Base-by-base conservation (phyloP, 2,113 vertebrate species). In the Ptyas mucosa region DNA sequence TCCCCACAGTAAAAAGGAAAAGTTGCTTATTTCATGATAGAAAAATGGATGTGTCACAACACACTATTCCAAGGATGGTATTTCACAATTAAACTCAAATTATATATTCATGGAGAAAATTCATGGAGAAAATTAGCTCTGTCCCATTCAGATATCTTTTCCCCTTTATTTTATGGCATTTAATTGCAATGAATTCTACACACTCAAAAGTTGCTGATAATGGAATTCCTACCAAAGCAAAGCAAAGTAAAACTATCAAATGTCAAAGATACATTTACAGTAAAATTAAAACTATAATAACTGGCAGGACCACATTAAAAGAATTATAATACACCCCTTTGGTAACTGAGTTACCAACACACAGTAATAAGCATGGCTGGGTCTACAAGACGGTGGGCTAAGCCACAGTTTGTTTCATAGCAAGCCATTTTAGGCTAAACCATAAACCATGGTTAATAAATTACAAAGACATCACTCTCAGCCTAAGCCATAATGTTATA, bases 11-110 rank as follows among this genome's bases (percentile, higher is more conserved):
- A 34, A 88, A 52, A 91, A 55, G 39, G 15, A 9, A 85, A 85
- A 91, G 15, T 91, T 57, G 64, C 53, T 92, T 92, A 46, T 89
- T 89, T 92, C 92, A 89, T 29, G 46, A 43, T 51, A n/a, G 88
- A 52, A 93, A 93, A 93, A 93, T 86, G 88, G 43, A 86, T 93
- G 43, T 93, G 88, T 93, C 88, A 93, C 57, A 90, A 90, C 29
- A 93, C n/a, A 86, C 75, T 58, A n/a, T 93, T 93, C 69, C 92
- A 93, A 86, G 85, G 69, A 39, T 86, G 75, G 88, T 86, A 90
- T 93, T 93, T 93, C 69, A 90, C 55, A 85, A 90, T 93, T 93
- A 90, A 93, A 61, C 43, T 86, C 85, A 93, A 57, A 90, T 90
- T 93, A 93, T 90, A 90, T 93, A 89, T 93, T 85, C 92, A 93